These are phyloP conservation scores for Cranoglanis bouderius DNA, from an alignment of 2,113 vertebrate genomes.

Conservation along the genomic window DNA sequence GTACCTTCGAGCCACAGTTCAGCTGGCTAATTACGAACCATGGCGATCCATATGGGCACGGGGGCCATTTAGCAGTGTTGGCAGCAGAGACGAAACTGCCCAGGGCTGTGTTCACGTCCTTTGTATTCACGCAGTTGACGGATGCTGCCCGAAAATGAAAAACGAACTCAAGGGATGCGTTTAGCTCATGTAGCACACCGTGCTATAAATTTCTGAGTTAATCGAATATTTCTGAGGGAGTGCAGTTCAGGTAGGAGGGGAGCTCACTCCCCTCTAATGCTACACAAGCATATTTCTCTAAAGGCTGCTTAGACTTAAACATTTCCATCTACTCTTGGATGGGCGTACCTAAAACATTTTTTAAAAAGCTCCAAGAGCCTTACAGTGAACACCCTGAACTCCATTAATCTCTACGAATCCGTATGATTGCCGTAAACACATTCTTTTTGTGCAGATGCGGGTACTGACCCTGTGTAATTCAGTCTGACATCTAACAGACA, in stretches of 20 bases:
- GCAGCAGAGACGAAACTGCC: constrained; percentile 45
- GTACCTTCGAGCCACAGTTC: constrained; percentile 2
- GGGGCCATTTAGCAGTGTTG: constrained; percentile 56
- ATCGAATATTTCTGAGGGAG: constrained; percentile 58
- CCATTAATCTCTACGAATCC: constrained; percentile 29
- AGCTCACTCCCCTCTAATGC: constrained; percentile 23
- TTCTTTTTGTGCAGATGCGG: not conserved
- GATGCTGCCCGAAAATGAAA: constrained; percentile 56
- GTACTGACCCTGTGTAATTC: constrained; percentile 19
- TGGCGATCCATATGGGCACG: constrained; percentile 44
- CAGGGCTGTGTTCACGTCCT: constrained; percentile 42
- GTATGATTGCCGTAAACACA: constrained; percentile 18
- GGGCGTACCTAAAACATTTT: constrained; percentile 18
- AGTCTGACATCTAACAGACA: constrained; percentile 2
- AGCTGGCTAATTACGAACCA: constrained; percentile 30
- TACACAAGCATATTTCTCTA: constrained; percentile 25
- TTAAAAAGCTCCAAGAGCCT: not conserved
- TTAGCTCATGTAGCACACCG: constrained; percentile 51
- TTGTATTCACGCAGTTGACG: constrained; percentile 68
- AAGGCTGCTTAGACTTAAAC: constrained; percentile 44
- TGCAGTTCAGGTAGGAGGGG: constrained; percentile 40
- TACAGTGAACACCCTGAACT: constrained; percentile 17
- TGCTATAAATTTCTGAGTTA: constrained; percentile 59
- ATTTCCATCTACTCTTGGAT: constrained; percentile 12
- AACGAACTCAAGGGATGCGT: constrained; percentile 57